Conservation (phyloP, 2,113 vertebrate genomes). For the Heterochromis multidens region DNA sequence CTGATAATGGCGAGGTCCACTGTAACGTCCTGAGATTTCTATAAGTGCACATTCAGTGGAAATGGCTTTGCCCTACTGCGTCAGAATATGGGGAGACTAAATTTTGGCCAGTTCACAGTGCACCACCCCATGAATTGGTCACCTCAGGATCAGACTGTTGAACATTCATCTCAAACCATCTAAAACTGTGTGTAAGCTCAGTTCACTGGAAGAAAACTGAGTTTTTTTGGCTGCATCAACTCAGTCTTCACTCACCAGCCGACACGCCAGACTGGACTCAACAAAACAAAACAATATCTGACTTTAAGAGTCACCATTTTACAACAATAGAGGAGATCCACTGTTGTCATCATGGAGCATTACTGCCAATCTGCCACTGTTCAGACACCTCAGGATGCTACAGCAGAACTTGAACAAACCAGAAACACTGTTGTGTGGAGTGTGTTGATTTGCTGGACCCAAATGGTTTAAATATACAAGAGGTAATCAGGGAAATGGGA, state of each 20-base stretch:
- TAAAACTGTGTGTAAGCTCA: neutral
- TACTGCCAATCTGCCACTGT: neutral
- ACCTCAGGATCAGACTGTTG: neutral
- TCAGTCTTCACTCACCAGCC: neutral
- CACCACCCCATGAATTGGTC: too few species aligned
- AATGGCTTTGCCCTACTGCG: neutral
- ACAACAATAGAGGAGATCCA: neutral
- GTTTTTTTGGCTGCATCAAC: neutral
- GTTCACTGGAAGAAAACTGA: neutral
- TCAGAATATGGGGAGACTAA: neutral
- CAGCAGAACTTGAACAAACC: neutral
- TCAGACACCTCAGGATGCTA: neutral
- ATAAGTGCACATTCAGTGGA: neutral
- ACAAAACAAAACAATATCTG: too few species aligned
- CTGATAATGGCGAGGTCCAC: neutral
- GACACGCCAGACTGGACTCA: neutral
- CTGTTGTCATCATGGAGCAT: neutral
- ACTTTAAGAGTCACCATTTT: neutral
- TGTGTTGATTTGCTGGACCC: too few species aligned
- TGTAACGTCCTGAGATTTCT: neutral
- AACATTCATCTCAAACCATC: neutral
- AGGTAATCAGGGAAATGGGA: too few species aligned
- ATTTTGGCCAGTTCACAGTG: neutral
- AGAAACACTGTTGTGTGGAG: too few species aligned
- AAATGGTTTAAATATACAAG: too few species aligned